Evolutionary conservation across 1,140 invertebrate species (phyloP), one percentile per base, ranked within the genome.

Genomic region (Calosoma granatense): DNA sequence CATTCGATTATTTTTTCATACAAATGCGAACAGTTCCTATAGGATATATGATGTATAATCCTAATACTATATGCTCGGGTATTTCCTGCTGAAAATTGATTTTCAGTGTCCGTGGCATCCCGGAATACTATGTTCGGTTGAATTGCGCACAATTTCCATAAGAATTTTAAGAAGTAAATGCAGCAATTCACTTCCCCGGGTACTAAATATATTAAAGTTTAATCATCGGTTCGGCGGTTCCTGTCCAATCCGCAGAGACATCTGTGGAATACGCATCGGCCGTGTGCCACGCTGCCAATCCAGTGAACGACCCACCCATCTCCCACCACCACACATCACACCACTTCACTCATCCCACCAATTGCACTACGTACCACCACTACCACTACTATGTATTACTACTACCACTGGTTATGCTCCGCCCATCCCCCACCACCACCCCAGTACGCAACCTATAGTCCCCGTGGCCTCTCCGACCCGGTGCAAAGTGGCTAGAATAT

Each of bases 131-230:
- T 36, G n/a, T 36, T 36, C 26, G 6, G 26, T 9, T 9, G 26
- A 36, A 36, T 36, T 36, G 26, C 26, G n/a, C n/a, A n/a, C n/a
- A 36, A 36, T n/a, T 36, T 36, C 26, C n/a, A 36, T 47, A 47
- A 47, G 15, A 47, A 47, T 47, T 47, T 47, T 47, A 30, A 17
- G 41, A 47, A 47, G 41, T 17, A 47, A 47, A 47, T 47, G 41
- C 41, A 47, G 41, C 41, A 47, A 47, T 47, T 17, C 41, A 47
- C 41, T 47, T 47, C 17, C 41, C 9, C 15, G 6, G 41, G 41
- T 3, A 4, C 9, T 9, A 17, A 17, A 9, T 47, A 12, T 47
- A 47, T 47, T 6, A 47, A 47, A 47, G 41, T 47, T 47, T 47
- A 47, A 47, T 47, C 41, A 47, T 4, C 17, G 17, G 6, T 47